Base-by-base conservation (phyloP, 1,140 invertebrate genomes). In the Caenorhabditis tropicalis region DNA sequence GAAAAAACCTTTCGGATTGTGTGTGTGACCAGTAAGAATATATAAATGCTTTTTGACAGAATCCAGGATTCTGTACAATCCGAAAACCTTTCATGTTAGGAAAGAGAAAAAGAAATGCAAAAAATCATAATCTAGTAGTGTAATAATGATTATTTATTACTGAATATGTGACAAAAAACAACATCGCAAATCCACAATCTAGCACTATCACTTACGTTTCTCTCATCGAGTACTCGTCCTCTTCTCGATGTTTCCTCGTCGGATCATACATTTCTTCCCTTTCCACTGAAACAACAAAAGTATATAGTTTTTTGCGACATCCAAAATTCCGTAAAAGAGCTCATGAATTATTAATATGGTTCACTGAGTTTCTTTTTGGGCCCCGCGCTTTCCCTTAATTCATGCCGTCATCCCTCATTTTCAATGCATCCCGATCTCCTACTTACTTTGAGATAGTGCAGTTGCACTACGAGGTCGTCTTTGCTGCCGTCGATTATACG, bases 401-500 rank as follows among this genome's bases (percentile, higher is more conserved):
- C 58, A 65, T 65, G 58, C 15, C 58, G 58, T 65, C 29, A 65
- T 31, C 58, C 24, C 31, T 33, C 58, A 36, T 65, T 24, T 65
- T 74, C 36, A 7, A 31, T 74, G 21, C 81, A 82, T 36, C 46
- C 31, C 43, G n/a, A 21, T 33, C 24, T 33, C 16, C 12, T 33
- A 31, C 4, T 79, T 27, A 87, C 86, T 56, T 24, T 81, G 86
- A 65, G 87, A 79, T 83, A 87, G 82, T 46, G 86, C 86, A 21
- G 86, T 87, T 7, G 86, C 86, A 87, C 79, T 82, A 15, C 86
- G n/a, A 10, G 86, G 86, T 36, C 86, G 74, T 33, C 86, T 21
- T 39, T 82, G 80, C 31, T 83, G 70, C 24, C 74, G 65, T 51
- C 86, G 48, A 58, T 49, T 83, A 24, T 74, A 74, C 36, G 65